Base-by-base conservation (phyloP, 1,140 invertebrate genomes). In the Lycorma delicatula region DNA sequence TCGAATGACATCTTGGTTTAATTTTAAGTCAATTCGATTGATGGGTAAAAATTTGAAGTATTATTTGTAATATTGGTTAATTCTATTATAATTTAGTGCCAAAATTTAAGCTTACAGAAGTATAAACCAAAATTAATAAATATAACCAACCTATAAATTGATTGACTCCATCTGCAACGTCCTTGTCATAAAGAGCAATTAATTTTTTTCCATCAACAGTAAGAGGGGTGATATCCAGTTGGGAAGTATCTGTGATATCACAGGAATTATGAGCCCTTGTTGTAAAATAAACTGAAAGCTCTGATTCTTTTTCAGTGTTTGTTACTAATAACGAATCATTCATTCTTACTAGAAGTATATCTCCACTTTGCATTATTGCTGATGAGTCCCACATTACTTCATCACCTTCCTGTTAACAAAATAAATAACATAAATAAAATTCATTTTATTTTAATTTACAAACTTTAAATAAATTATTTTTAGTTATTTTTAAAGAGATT, bases 261-360 rank as follows among this genome's bases (percentile, higher is more conserved):
- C 82, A 84, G 65, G 81, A 79, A 60, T 81, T 80, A 67, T 82
- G 79, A 59, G 79, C 78, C 23, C 81, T 72, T 27, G 80, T 81
- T 62, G 82, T 81, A 69, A 81, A 79, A 68, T 82, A 83, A 44
- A 83, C 80, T 56, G 51, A 44, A 4, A 54, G 22, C 2, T 78
- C 79, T 61, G 74, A 70, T 48, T 72, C 64, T 23, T 71, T 38
- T 67, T 41, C 69, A 63, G 59, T 71, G 72, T 56, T 44, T 57
- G 47, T 58, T 62, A 29, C 51, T 23, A 81, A 67, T 56, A 74
- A 68, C 44, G 78, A 74, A 67, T 82, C 81, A 60, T 81, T 79
- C 65, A 84, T 83, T 66, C 81, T 76, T n/a, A 84, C 81, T 65
- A 83, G 77, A 60, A 84, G 75, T 61, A 83, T 80, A 70, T 84